These are phyloP conservation scores for Thera britannica DNA, from an alignment of 2,888 invertebrate species.

Conservation along the genomic window DNA sequence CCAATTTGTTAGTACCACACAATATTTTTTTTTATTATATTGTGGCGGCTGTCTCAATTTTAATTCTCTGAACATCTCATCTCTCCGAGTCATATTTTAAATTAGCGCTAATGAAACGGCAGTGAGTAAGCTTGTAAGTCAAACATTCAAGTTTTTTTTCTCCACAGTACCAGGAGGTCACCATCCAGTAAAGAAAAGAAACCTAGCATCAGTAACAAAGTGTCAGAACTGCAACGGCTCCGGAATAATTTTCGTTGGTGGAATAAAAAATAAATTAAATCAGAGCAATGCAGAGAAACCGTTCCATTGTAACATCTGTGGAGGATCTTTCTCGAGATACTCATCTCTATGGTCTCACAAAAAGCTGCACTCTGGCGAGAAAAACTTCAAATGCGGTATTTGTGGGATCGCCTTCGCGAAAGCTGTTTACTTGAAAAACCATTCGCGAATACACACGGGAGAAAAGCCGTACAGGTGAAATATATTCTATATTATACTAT, in stretches of 20 bases:
- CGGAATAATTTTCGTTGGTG: slow-evolving; percentile 92
- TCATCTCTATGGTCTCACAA: slow-evolving; percentile 96
- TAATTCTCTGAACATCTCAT: too few species aligned
- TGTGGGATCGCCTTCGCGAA: slow-evolving; percentile 95
- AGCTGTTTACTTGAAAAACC: slow-evolving; percentile 95
- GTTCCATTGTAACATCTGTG: slow-evolving; percentile 95
- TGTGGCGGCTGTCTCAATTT: too few species aligned
- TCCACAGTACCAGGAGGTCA: slow-evolving; percentile 81
- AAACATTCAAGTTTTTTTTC: not conserved
- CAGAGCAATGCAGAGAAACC: slow-evolving; percentile 90
- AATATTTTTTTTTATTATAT: too few species aligned
- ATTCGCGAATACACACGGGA: slow-evolving; percentile 94
- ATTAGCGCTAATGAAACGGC: too few species aligned
- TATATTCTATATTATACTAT: not conserved
- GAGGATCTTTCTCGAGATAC: slow-evolving; percentile 92
- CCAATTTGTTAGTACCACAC: too few species aligned
- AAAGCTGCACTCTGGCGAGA: slow-evolving; percentile 92
- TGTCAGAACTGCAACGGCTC: slow-evolving; percentile 96
- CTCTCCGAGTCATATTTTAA: too few species aligned
- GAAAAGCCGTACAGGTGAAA: slow-evolving; percentile 81
- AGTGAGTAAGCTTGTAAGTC: not conserved
- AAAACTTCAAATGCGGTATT: slow-evolving; percentile 95
- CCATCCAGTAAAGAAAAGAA: slow-evolving; percentile 93
- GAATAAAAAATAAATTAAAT: slow-evolving; percentile 85
- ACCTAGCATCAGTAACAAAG: slow-evolving; percentile 92